A percentile compares a stretch with the other conserved stretches of the same genome.
These are phyloP conservation scores for Gobio gobio DNA, from an alignment of 2,113 vertebrate species.

Conservation along the genomic window DNA sequence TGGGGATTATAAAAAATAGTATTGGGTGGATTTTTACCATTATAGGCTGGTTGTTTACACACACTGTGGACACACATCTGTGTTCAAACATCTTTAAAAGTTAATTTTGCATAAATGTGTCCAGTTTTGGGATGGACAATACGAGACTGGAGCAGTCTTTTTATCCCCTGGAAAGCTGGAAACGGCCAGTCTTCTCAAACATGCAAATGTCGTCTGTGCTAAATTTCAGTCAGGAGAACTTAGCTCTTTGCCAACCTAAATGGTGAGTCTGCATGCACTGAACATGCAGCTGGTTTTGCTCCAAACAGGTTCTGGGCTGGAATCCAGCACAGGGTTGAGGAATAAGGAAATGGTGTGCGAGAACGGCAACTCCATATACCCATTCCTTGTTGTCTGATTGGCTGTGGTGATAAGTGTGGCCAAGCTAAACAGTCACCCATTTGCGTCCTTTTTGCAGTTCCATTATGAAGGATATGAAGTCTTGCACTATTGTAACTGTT, in stretches of 20 bases:
- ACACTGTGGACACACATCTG: no score
- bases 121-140: not conserved
- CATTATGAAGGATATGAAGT: not conserved
- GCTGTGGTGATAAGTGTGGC: slow-evolving; percentile 52
- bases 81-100: no score
- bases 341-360: slow-evolving; percentile 22
- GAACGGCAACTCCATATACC: slow-evolving; percentile 63
- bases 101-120: not conserved
- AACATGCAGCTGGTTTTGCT: slow-evolving; percentile 67
- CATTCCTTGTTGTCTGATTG: slow-evolving; percentile 65
- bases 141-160: not conserved
- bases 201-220: slow-evolving; percentile 66
- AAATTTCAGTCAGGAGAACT: slow-evolving; percentile 44
- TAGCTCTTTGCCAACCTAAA: slow-evolving; percentile 72
- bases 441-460: not conserved
- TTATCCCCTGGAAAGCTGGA: not conserved
- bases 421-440: slow-evolving; percentile 65
- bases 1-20: no score
- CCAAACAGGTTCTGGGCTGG: slow-evolving; percentile 70
- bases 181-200: slow-evolving; percentile 69
- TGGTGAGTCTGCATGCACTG: slow-evolving; percentile 66
- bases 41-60: no score
- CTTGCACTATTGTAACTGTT: not conserved
- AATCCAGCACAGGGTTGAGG: slow-evolving; percentile 61
- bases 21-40: no score